These are phyloP conservation scores for Muscicapa striata DNA, from an alignment of 2,797 vertebrate genomes.

Conservation along the genomic window DNA sequence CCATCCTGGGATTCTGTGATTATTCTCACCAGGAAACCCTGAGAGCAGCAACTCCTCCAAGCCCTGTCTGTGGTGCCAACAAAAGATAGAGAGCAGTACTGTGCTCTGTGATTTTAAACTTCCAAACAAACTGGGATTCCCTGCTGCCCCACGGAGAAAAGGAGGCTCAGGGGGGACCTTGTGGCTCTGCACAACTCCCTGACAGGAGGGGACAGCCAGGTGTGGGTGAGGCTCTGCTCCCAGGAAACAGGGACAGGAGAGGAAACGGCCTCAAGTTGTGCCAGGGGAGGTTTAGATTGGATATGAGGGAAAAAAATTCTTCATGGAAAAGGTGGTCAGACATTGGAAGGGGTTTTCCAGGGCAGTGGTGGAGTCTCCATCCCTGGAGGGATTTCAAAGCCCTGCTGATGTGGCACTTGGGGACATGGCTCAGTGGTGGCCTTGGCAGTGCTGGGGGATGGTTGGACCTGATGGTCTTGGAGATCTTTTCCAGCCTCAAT, in stretches of 20 bases:
- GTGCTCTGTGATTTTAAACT: neutral
- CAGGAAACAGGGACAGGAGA: neutral
- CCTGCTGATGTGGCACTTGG: neutral
- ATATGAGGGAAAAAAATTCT: neutral
- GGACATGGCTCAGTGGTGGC: rapidly evolving
- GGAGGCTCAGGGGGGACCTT: neutral
- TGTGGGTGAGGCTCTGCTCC: rapidly evolving
- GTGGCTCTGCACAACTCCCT: neutral
- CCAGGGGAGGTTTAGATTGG: neutral
- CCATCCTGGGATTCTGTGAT: neutral
- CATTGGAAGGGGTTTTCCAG: neutral
- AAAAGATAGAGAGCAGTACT: neutral
- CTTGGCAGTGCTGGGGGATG: neutral
- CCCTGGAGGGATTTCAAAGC: neutral
- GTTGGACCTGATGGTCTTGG: rapidly evolving
- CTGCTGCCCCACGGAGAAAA: neutral
- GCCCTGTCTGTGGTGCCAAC: no score
- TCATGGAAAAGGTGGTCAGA: neutral
- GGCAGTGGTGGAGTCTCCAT: rapidly evolving
- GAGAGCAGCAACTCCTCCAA: neutral
- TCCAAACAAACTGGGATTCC: neutral
- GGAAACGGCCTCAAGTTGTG: rapidly evolving
- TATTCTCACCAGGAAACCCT: neutral
- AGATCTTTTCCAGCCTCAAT: neutral
- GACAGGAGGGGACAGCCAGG: neutral